Evolutionary conservation across 2,113 vertebrate genomes (phyloP).

Genomic region (Hiodon tergisus): DNA sequence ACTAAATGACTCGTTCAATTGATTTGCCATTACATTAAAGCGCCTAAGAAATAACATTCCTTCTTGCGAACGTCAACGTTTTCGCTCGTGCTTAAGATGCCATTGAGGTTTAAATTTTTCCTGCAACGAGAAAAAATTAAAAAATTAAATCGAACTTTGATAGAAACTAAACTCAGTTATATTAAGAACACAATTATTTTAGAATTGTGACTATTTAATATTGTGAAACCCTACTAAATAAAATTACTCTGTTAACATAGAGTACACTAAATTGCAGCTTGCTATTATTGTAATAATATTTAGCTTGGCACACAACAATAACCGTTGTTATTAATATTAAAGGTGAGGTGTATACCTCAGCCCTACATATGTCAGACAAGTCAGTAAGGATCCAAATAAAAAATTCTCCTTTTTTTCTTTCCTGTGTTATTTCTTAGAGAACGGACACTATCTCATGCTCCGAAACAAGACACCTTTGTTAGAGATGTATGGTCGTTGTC

Average conservation of each 20-base stretch:
- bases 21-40: not conserved
- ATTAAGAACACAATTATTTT: not conserved
- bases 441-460: too few species aligned
- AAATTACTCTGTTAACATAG: not conserved
- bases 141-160: not conserved
- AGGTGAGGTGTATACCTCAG: too few species aligned
- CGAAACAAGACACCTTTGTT: too few species aligned
- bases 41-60: not conserved
- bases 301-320: too few species aligned
- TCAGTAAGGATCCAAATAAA: too few species aligned
- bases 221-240: too few species aligned
- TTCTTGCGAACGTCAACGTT: not conserved
- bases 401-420: too few species aligned
- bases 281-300: too few species aligned
- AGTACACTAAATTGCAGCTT: not conserved
- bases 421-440: too few species aligned
- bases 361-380: too few species aligned
- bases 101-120: not conserved
- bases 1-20: constrained; percentile 11
- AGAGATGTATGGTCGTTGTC: too few species aligned
- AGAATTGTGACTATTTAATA: not conserved
- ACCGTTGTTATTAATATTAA: too few species aligned
- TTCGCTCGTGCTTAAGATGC: not conserved
- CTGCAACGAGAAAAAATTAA: not conserved
- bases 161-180: not conserved